Base-by-base conservation (phyloP, 2,113 vertebrate species). In the Saccopteryx bilineata region DNA sequence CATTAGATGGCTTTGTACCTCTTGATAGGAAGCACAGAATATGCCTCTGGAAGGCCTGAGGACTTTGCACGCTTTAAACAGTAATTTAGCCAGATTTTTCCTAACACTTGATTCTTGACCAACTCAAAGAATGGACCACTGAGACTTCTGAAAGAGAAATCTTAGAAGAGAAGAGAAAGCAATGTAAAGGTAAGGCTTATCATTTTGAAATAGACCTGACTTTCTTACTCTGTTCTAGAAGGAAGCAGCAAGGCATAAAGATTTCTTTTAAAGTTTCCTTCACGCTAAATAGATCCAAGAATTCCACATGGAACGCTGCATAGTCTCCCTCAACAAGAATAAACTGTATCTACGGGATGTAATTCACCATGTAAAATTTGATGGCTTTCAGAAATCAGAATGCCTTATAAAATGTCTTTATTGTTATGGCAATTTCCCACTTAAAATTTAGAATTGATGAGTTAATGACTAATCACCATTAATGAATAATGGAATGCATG, bases 391-490 rank as follows among this genome's bases (percentile, higher is more conserved):
- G 75, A 68, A 85, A 68, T 61, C 5, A 69, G 33, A 95, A 83
- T n/a, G 46, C 61, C 46, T 75, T 60, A 46, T 48, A 86, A 84
- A 91, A 89, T 19, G 21, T 61, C 66, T 85, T 92, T 24, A 71
- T 31, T 63, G 69, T 21, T 63, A 75, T 7, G 48, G 58, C 9
- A 84, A 56, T 52, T 95, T 95, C 52, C n/a, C 76, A 87, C 68
- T 92, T 95, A 93, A 91, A 95, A 76, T 89, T 88, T 85, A 96
- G 85, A 71, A 58, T 10, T 17, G 52, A 17, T 39, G 81, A 83
- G 87, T 91, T 90, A 96, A 96, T 86, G 86, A 82, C 81, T 78
- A 95, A 94, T 80, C 46, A 75, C 14, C 50, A 54, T 93, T 95
- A 83, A 83, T 74, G 63, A 92, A 65, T 56, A 91, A 88, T 68